phyloP scores from a whole-genome alignment of 2,113 vertebrate species.

The Eulemur rufifrons region DNA sequence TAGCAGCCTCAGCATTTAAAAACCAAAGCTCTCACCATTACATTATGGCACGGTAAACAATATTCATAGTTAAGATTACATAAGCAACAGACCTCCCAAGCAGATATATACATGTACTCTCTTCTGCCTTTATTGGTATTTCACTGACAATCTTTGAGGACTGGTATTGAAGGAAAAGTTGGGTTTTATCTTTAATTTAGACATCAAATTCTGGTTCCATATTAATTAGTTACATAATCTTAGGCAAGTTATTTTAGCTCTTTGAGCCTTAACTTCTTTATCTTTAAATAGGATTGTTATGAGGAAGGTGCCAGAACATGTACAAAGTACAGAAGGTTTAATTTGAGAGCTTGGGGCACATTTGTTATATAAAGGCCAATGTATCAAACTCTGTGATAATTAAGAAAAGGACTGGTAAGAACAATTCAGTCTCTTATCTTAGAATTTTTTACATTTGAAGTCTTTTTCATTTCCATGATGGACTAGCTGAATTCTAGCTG shows the following conservation, averaged over 20 bases:
- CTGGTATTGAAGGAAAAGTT: neutral
- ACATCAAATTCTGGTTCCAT: neutral
- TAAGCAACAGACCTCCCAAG: neutral
- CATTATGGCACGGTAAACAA: neutral
- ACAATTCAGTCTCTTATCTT: neutral
- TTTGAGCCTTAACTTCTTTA: neutral
- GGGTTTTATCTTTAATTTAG: slow-evolving; percentile 28
- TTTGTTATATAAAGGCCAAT: neutral
- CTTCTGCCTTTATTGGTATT: neutral
- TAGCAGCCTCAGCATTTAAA: neutral
- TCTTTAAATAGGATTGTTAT: neutral
- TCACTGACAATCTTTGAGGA: neutral
- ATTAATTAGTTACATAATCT: neutral
- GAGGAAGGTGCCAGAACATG: neutral
- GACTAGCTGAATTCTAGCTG: neutral
- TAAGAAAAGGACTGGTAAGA: neutral
- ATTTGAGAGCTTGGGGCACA: neutral
- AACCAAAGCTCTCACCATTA: neutral
- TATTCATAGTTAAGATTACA: neutral
- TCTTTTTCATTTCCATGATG: neutral
- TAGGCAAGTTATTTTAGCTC: slow-evolving; percentile 10
- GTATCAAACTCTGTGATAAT: neutral
- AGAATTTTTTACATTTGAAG: slow-evolving; percentile 2
- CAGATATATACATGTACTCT: neutral
- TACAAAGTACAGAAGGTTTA: neutral